Evolutionary conservation across 2,888 invertebrate species (phyloP).

Genomic region (Galerucella pusilla): DNA sequence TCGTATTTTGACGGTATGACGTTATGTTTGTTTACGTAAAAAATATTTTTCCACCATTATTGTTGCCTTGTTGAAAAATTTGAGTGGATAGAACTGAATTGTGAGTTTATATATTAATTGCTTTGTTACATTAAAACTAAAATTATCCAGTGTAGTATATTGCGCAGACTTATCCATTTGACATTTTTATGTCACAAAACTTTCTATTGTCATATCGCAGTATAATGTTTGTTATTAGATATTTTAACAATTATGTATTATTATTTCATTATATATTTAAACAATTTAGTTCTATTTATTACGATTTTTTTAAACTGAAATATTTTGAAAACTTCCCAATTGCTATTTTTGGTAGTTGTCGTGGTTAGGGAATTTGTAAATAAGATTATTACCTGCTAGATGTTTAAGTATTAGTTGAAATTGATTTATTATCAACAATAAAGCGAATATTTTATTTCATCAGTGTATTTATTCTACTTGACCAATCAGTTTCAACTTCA

Average conservation of each 20-base stretch:
- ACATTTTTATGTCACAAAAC: not conserved
- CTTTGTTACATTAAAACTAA: not conserved
- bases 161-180: no score
- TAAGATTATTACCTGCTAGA: conserved; percentile 36
- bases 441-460: conserved; percentile 35
- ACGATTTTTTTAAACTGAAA: conserved; percentile 7
- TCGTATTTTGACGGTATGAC: conserved; percentile 17
- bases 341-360: conserved; percentile 55
- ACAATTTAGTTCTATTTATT: conserved; percentile 39
- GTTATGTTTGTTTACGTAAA: conserved; percentile 12
- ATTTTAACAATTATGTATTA: not conserved
- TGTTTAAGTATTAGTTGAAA: conserved; percentile 35
- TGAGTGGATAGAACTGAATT: conserved; percentile 32
- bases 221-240: conserved; percentile 1
- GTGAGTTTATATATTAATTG: conserved; percentile 6
- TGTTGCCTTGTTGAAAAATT: conserved; percentile 47
- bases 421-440: conserved; percentile 37
- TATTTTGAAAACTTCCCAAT: conserved; percentile 30
- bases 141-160: no score
- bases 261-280: not conserved
- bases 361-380: conserved; percentile 60
- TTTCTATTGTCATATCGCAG: not conserved
- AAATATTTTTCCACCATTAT: conserved; percentile 41
- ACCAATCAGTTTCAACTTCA: not conserved
- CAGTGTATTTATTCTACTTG: conserved; percentile 6